These are phyloP conservation scores for Axea sp. DNA, from an alignment of 2,888 invertebrate genomes.

Conservation along the genomic window DNA sequence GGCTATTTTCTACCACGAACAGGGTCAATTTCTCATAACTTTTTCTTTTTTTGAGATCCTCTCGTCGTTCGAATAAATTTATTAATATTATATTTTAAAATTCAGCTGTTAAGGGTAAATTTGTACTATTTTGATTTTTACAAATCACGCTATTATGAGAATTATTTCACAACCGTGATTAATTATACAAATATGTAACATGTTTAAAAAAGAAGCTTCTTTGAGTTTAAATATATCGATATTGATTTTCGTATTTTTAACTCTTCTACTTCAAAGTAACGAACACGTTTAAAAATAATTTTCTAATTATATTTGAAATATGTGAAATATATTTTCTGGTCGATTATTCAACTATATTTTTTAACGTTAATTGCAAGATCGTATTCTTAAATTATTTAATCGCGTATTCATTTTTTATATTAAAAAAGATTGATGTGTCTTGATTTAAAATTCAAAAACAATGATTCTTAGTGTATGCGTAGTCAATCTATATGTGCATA, in stretches of 20 bases:
- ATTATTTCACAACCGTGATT: conserved; percentile 18
- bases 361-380: too few species aligned
- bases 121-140: conserved; percentile 15
- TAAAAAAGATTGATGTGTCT: background rate
- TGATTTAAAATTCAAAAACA: background rate
- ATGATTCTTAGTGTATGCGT: too few species aligned
- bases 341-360: too few species aligned
- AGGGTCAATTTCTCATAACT: too few species aligned
- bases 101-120: background rate
- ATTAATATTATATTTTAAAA: conserved; percentile 9
- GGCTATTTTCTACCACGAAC: too few species aligned
- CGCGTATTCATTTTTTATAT: too few species aligned
- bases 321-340: background rate
- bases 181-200: conserved; percentile 13
- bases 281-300: conserved; percentile 13
- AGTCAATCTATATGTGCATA: too few species aligned
- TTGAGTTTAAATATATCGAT: conserved; percentile 29
- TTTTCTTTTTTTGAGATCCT: too few species aligned
- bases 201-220: conserved; percentile 12
- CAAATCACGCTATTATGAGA: conserved; percentile 7
- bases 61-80: conserved; percentile 16
- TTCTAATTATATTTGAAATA: conserved; percentile 16
- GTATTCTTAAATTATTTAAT: too few species aligned
- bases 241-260: conserved; percentile 42
- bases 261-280: conserved; percentile 11